Base-by-base conservation (phyloP, 1,140 invertebrate species). In the Drepana arcuata region DNA sequence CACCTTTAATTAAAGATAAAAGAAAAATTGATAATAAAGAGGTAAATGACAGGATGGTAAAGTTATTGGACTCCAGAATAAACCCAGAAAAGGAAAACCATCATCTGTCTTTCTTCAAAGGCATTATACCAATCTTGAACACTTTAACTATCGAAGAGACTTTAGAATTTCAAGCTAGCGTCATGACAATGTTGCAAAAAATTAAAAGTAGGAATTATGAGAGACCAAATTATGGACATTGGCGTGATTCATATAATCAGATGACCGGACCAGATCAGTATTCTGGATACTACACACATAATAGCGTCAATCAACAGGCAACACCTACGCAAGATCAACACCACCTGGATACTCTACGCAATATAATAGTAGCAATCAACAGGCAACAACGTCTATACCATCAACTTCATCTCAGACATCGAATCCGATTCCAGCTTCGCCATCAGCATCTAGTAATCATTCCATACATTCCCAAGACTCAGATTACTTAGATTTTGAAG, bases 151-250 rank as follows among this genome's bases (percentile, higher is more conserved):
- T 4, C 18, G 18, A 21, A 21, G 18, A 21, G 18, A 21, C 18
- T 21, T 21, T 21, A 21, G 18, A 21, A 21, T 21, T 21, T 21
- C 18, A 21, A 21, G 18, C 18, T 21, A 21, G 18, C 18, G 18
- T 21, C 18, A 21, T 41, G 30, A 41, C 38, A 18, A 34, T 27
- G 38, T 41, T 41, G 38, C 31, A 41, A 41, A 41, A 41, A 41
- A 21, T 21, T 21, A 21, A 21, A 21, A 21, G 18, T 21, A 21
- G 18, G 18, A 21, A 21, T 21, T 21, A 41, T 34, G 16, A 33
- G 42, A 40, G 42, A 45, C 35, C 42, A 45, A 45, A 39, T 39
- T 45, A 45, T 36, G 35, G 42, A 45, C 42, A 45, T 45, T 45
- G 35, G 42, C 42, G 42, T 45, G 27, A 45, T 32, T 34, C 18